Percentiles rank a stretch among this genome's conserved stretches.
Evolutionary conservation across 2,888 invertebrate species (phyloP).

Genomic region (Tiliacea citrago): DNA sequence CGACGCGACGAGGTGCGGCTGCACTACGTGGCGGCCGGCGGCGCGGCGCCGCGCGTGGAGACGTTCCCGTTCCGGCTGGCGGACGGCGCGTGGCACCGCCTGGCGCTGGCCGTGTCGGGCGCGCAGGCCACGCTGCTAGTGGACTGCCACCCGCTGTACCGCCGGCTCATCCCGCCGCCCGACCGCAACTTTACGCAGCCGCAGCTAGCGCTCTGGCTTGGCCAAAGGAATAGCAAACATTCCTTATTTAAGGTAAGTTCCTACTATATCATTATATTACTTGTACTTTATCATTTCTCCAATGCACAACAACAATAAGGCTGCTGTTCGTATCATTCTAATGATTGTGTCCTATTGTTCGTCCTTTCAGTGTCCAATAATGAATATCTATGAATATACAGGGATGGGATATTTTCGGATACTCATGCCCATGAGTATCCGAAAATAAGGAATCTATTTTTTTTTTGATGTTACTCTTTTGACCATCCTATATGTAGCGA

Average conservation of each 20-base stretch:
- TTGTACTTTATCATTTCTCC: neutral
- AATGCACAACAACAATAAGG: neutral
- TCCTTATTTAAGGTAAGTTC: conserved; percentile 95
- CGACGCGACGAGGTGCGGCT: conserved; percentile 96
- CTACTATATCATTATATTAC: no score
- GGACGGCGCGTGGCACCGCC: conserved; percentile 96
- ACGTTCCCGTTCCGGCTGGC: conserved; percentile 96
- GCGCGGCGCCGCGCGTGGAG: conserved; percentile 93
- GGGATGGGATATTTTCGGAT: no score
- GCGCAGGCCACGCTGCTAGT: conserved; percentile 95
- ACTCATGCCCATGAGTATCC: no score
- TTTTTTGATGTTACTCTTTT: no score
- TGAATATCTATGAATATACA: neutral
- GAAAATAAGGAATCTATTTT: no score
- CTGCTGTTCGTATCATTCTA: neutral
- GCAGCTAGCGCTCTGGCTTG: conserved; percentile 95
- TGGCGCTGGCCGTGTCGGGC: conserved; percentile 96
- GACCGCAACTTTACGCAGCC: conserved; percentile 94
- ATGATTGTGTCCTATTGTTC: neutral
- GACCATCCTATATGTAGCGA: no score
- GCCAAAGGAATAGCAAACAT: conserved; percentile 96
- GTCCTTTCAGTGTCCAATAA: neutral
- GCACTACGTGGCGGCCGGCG: conserved; percentile 94
- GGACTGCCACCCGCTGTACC: conserved; percentile 96
- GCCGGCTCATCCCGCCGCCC: conserved; percentile 94